Evolutionary conservation across 2,797 vertebrate genomes (phyloP), one percentile per base, ranked within the genome.

Genomic region (Cetoscarus ocellatus): DNA sequence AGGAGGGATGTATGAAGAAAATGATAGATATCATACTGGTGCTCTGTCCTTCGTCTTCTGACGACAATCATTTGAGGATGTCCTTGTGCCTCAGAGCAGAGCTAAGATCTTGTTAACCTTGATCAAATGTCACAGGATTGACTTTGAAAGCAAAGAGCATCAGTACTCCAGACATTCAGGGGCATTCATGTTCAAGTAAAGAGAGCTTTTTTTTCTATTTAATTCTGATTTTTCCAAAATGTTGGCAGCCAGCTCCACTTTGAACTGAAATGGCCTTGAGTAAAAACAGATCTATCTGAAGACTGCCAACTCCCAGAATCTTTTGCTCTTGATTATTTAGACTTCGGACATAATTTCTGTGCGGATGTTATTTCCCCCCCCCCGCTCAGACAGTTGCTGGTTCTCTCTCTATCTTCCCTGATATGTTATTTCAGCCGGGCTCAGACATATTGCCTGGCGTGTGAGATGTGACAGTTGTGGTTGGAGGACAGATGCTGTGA

Each of bases 401-500:
- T 71, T 36, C 56, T 64, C 56, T 76, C 56, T 74, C 47, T 45
- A 13, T 76, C 61, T 80, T 51, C 59, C 55, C 48, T 59, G 68
- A 13, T 64, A n/a, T 80, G 56, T 85, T 84, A 66, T 80, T 88
- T 82, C 55, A 70, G 75, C 70, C n/a, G 61, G 57, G 27, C 76
- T 75, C 65, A 88, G 80, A 88, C 80, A 47, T 80, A 87, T 82
- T 75, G 78, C 75, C 81, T 65, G 73, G 45, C 45, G 76, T 49
- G 73, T 47, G 70, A 80, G 51, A 75, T 78, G 71, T 91, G 88
- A 86, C 87, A 88, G 86, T 72, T 75, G 78, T 86, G 77, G 73
- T 86, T 88, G 68, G 77, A 77, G 78, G 86, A 86, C 78, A 86
- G 76, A 91, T 86, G 81, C 75, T 71, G 65, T 74, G 79, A 84